phyloP scores from a whole-genome alignment of 2,797 vertebrate genomes.

The Pseudomugil gertrudae region DNA sequence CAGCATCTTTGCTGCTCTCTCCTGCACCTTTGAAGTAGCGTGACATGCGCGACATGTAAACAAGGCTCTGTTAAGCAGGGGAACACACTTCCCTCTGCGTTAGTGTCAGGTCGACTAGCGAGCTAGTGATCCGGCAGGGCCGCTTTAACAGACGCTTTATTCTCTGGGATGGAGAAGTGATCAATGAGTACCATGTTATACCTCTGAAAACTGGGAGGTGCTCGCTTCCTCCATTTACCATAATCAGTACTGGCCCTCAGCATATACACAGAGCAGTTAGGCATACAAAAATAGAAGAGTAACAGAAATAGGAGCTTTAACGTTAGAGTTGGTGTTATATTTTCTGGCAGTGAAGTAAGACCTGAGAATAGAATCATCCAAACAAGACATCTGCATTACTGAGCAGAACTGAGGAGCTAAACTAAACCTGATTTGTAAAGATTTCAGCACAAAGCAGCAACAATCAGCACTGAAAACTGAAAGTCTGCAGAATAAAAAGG shows the following conservation, averaged over 20 bases:
- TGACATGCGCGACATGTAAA: conserved; percentile 81
- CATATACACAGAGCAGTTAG: conserved; percentile 27
- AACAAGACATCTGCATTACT: background rate
- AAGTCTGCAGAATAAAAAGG: conserved; percentile 1
- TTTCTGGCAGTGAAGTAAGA: conserved; percentile 27
- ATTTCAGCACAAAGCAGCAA: conserved; percentile 1
- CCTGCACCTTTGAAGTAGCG: conserved; percentile 72
- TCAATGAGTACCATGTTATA: conserved; percentile 27
- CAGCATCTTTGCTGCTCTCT: conserved; percentile 63
- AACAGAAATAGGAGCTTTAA: conserved; percentile 24
- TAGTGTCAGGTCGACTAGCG: conserved; percentile 70
- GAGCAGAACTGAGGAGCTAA: background rate
- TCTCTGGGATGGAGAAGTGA: conserved; percentile 49
- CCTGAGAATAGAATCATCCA: conserved; percentile 26
- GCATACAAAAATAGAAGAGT: conserved; percentile 30
- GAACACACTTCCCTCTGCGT: conserved; percentile 77
- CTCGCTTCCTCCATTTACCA: conserved; percentile 41
- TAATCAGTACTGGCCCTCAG: conserved; percentile 31
- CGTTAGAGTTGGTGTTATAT: conserved; percentile 17
- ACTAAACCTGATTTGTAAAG: background rate
- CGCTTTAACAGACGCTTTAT: conserved; percentile 58
- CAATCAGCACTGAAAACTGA: conserved; percentile 9
- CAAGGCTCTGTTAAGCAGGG: conserved; percentile 75
- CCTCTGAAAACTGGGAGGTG: conserved; percentile 37
- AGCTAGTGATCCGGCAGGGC: conserved; percentile 59